Conservation (phyloP, 2,113 vertebrate genomes). For the Mormoops blainvillei region DNA sequence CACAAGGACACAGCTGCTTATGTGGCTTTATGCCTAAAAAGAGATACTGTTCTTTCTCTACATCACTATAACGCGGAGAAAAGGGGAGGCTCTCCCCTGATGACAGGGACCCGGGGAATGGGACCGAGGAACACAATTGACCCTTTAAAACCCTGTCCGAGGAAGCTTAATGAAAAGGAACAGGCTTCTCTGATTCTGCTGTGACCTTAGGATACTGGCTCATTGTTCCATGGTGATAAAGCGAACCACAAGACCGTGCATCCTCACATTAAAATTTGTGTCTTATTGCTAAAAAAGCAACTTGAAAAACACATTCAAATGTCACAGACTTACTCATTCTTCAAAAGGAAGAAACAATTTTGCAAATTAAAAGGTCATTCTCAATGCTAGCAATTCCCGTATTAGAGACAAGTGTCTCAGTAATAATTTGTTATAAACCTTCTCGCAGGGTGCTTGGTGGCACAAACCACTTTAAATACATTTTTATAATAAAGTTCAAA, state of each 20-base stretch:
- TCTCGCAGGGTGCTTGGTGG: not conserved
- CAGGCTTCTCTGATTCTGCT: not conserved
- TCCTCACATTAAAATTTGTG: not conserved
- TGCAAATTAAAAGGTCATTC: not conserved
- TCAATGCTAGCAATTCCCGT: not conserved
- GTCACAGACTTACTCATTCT: not conserved
- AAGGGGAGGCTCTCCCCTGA: not conserved
- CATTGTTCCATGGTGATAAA: not conserved
- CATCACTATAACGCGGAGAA: not conserved
- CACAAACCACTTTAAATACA: not conserved
- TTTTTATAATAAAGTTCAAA: not conserved
- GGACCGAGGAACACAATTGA: not conserved
- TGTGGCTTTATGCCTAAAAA: not conserved
- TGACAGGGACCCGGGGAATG: not conserved
- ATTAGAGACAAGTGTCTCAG: not conserved
- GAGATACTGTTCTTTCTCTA: not conserved
- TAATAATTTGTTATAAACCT: not conserved
- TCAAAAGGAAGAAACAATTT: not conserved
- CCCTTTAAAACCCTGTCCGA: not conserved
- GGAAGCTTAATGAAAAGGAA: not conserved
- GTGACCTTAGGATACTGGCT: not conserved
- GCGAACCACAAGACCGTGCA: not conserved
- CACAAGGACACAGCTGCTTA: not conserved
- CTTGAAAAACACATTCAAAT: not conserved
- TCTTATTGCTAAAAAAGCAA: not conserved